These are phyloP conservation scores for Sakesphorus luctuosus DNA, from an alignment of 2,113 vertebrate genomes.

Conservation along the genomic window DNA sequence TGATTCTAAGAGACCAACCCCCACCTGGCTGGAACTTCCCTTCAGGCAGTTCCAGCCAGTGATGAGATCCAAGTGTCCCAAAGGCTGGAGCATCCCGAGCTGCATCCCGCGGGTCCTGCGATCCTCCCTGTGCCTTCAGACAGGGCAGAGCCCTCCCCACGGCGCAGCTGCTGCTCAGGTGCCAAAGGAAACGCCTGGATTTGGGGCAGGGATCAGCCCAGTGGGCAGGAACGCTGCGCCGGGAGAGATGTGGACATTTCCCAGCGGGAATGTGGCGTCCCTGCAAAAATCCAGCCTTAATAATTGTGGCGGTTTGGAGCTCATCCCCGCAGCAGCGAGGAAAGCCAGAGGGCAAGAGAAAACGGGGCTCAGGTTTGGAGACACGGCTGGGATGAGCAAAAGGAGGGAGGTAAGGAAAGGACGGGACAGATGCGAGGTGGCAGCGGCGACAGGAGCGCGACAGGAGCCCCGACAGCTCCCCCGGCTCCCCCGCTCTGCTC, in stretches of 20 bases:
- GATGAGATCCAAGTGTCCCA: background rate
- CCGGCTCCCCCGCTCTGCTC: background rate
- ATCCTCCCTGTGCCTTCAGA: background rate
- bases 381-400: background rate
- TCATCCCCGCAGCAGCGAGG: background rate
- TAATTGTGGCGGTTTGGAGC: background rate
- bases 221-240: background rate
- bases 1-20: no score
- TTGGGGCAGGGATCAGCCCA: background rate
- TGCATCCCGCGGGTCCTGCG: background rate
- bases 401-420: background rate
- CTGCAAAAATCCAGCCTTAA: background rate
- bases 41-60: no score
- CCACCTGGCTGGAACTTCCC: no score
- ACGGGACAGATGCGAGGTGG: background rate
- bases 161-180: background rate
- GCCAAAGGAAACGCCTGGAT: fast-evolving
- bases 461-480: background rate
- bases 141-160: background rate
- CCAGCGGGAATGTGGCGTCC: fast-evolving
- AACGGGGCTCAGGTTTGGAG: background rate
- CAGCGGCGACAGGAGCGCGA: background rate
- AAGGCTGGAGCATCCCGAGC: background rate
- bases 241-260: fast-evolving
- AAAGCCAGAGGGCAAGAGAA: background rate